Conservation (phyloP, 2,797 vertebrate genomes). For the Lerista edwardsae region DNA sequence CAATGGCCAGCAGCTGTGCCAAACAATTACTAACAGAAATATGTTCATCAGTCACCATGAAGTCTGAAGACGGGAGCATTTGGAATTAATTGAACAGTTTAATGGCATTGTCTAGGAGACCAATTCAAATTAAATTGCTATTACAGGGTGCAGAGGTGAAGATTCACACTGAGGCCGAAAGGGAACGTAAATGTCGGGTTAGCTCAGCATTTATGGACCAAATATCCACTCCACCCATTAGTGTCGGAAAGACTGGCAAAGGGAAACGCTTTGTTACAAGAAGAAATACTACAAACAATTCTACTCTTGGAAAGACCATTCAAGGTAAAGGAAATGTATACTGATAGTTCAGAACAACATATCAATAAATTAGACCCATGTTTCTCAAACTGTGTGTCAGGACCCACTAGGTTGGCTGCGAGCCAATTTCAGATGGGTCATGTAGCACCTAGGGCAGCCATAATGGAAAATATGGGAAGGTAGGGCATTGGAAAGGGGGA, state of each 20-base stretch:
- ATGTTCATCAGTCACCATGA: slow-evolving; percentile 43
- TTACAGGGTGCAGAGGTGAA: slow-evolving; percentile 59
- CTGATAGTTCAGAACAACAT: slow-evolving; percentile 30
- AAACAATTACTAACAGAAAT: slow-evolving; percentile 47
- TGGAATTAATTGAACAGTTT: slow-evolving; percentile 64
- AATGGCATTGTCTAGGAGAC: slow-evolving; percentile 58
- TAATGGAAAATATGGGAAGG: no score
- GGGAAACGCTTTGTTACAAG: slow-evolving; percentile 57
- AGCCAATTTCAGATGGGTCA: no score
- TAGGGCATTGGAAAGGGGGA: no score
- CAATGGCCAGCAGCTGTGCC: neutral
- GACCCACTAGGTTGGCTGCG: no score
- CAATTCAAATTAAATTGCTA: slow-evolving; percentile 69
- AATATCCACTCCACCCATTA: slow-evolving; percentile 46
- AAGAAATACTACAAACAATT: slow-evolving; percentile 15
- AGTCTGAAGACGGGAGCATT: slow-evolving; percentile 1
- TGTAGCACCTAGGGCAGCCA: no score
- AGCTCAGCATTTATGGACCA: slow-evolving; percentile 29
- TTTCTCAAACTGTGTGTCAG: no score
- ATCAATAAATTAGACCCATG: slow-evolving; percentile 30
- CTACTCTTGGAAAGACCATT: slow-evolving; percentile 22
- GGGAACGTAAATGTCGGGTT: slow-evolving; percentile 27
- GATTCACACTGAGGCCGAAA: slow-evolving; percentile 61
- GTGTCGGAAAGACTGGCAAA: slow-evolving; percentile 63
- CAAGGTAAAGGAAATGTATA: neutral